Base-by-base conservation (phyloP, 2,113 vertebrate species). In the Phalacrocorax pelagicus region DNA sequence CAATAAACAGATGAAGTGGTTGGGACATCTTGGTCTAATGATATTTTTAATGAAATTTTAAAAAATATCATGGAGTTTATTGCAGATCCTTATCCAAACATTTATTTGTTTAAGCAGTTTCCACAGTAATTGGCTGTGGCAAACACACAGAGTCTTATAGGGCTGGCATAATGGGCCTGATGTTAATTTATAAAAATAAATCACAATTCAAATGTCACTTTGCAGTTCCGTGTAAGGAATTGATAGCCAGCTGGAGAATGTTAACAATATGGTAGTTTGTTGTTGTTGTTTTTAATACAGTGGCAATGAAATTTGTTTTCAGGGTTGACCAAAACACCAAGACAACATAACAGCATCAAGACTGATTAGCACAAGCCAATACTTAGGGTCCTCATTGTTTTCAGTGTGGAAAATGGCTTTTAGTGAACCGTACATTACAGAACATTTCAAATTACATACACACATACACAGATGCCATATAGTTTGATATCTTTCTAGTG, bases 51-150 rank as follows among this genome's bases (percentile, higher is more conserved):
- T 55, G 2, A 40, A 3, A 69, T 20, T 49, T 92, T 92, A 49
- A 11, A 6, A 5, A 16, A 79, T 85, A 79, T 46, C 7, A 36
- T 79, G 29, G 47, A 9, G 0, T n/a, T 95, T 95, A 46, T 88
- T 96, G 51, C 91, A 96, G 67, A 89, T 91, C 36, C 38, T 85
- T 92, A 75, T 87, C 88, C 88, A 97, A 96, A 94, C 75, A 90
- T 95, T 94, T 96, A 91, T 95, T 97, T 97, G 66, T 96, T 87
- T 92, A 82, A 82, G 38, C 32, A 83, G 52, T 97, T 97, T 96
- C 92, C 94, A 94, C 84, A 94, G 96, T 91, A 96, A 97, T 62
- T 79, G 51, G 44, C 80, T 1, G 1, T 51, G 92, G 72, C 63
- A 94, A 88, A 92, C 69, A 67, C 51, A 14, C 74, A 47, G 47